Percentiles rank a stretch among this genome's conserved stretches.
These are phyloP conservation scores for Liparis tanakae DNA, from an alignment of 2,797 vertebrate genomes.

Conservation along the genomic window DNA sequence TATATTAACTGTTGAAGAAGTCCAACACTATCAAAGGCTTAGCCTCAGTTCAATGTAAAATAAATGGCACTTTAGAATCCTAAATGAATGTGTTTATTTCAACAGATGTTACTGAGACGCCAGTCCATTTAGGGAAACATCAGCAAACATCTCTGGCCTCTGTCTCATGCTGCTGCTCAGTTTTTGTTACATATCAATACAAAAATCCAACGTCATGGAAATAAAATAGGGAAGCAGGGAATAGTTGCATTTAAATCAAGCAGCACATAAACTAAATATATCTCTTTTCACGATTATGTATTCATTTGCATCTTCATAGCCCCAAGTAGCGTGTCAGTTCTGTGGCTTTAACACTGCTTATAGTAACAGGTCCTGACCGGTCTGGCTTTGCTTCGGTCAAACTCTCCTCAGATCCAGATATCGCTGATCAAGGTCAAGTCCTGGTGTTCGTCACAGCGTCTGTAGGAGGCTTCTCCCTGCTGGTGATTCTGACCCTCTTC, in stretches of 20 bases:
- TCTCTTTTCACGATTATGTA: neutral
- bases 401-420: slow-evolving; percentile 88
- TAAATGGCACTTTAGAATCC: neutral
- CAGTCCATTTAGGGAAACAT: neutral
- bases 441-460: slow-evolving; percentile 96
- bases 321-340: neutral
- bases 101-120: neutral
- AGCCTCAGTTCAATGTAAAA: neutral
- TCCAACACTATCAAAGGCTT: neutral
- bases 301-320: neutral
- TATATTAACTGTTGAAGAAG: neutral
- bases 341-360: slow-evolving; percentile 4
- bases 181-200: neutral
- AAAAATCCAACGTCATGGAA: neutral
- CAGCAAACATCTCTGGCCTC: neutral
- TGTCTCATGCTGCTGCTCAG: neutral
- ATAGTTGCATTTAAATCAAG: neutral
- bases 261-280: slow-evolving; percentile 1
- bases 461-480: slow-evolving; percentile 95
- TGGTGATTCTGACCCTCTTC: slow-evolving; percentile 97
- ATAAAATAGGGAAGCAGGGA: neutral
- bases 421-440: slow-evolving; percentile 95
- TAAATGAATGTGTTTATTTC: neutral
- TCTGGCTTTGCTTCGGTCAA: slow-evolving; percentile 10
- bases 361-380: neutral